Base-by-base conservation (phyloP, 1,140 invertebrate genomes). In the Eubasilissa regina region DNA sequence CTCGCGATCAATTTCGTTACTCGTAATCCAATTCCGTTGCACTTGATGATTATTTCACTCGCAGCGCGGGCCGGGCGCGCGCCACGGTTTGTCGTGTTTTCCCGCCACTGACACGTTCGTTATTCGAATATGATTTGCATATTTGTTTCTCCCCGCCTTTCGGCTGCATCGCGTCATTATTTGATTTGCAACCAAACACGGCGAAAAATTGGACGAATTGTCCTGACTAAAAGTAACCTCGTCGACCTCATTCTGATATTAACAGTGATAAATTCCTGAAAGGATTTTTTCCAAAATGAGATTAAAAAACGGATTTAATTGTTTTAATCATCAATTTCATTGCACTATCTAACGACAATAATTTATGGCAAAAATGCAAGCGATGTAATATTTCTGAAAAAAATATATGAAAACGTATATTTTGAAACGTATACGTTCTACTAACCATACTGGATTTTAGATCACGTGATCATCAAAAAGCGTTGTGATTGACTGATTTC, bases 1-100 rank as follows among this genome's bases (percentile, higher is more conserved):
- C 43, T 60, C 58, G 56, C 74, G 74, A 76, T 76, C 74, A 76
- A 76, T 76, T 76, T 76, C 74, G 58, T 76, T 76, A 76, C 74
- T 64, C 74, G 56, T 76, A 76, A 76, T 76, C 58, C 55, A 76
- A 76, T 76, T 76, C 56, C 43, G 17, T 35, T 58, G 48, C 74
- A 76, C 56, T 76, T 47, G 53, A 76, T 64, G 56, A 76, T 76
- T 64, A 76, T 76, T 64, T 76, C 58, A 62, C 74, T 64, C 73
- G 74, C 51, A 53, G 25, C 74, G 35, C n/a, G 44, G 74, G 17
- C 60, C 25, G 25, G 13, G 70, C 47, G 72, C 35, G 53, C 72
- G 45, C 45, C 64, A 68, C 45, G 64, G 43, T 68, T 68, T 68
- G 15, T 6, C 43, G n/a, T 68, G 64, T 68, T 68, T 73, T 73